These are phyloP conservation scores for Aphodius granarius DNA, from an alignment of 2,888 invertebrate genomes.

Conservation along the genomic window DNA sequence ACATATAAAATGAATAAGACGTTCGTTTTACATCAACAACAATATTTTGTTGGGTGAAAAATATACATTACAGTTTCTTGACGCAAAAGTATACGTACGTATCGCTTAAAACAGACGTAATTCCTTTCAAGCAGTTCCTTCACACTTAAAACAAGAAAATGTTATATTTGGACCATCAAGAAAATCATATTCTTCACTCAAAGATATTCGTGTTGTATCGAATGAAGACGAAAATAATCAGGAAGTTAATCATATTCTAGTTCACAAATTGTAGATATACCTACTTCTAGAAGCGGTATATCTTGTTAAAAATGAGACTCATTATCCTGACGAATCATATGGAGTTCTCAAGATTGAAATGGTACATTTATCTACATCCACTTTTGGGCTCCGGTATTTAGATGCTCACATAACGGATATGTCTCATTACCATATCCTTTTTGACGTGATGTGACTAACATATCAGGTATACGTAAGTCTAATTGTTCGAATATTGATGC, in stretches of 20 bases:
- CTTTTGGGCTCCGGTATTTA: not conserved
- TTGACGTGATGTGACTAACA: not conserved
- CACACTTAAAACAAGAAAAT: too few species aligned
- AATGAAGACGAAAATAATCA: not conserved
- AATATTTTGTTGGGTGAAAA: too few species aligned
- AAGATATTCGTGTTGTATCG: too few species aligned
- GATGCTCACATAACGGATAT: not conserved
- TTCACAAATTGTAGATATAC: not conserved
- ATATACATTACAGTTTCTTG: too few species aligned
- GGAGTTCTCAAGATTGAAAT: not conserved
- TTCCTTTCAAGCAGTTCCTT: too few species aligned
- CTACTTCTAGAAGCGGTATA: not conserved
- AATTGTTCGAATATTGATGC: not conserved
- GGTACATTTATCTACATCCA: not conserved
- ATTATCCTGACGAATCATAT: not conserved
- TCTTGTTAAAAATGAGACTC: not conserved
- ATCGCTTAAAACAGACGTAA: too few species aligned
- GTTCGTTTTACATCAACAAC: too few species aligned
- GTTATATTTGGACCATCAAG: too few species aligned
- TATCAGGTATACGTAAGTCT: not conserved
- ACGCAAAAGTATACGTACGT: too few species aligned
- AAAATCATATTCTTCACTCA: too few species aligned
- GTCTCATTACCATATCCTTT: not conserved
- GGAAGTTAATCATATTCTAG: not conserved
- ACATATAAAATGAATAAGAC: too few species aligned